Evolutionary conservation across 2,113 vertebrate species (phyloP).

Genomic region (Petroica traversi): DNA sequence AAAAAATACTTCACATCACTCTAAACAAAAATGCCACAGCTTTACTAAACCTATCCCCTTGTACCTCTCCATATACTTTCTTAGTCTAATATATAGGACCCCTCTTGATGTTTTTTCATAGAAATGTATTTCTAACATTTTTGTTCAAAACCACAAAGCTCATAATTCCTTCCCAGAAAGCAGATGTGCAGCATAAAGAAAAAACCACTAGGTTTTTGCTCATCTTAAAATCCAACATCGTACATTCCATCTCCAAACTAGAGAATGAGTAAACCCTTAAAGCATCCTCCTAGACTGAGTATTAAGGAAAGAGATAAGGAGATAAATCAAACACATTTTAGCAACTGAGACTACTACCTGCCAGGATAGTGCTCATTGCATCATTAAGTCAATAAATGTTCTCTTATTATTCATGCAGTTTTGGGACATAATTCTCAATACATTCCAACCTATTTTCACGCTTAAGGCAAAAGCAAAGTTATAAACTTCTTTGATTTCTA

Average conservation of each 20-base stretch:
- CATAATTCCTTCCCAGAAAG: not conserved
- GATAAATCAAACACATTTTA: not conserved
- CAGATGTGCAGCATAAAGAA: not conserved
- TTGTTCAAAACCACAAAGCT: not conserved
- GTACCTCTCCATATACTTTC: too few relatives aligned
- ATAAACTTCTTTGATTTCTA: not conserved
- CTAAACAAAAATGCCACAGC: accelerated
- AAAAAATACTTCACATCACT: not conserved
- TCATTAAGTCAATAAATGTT: not conserved
- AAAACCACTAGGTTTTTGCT: not conserved
- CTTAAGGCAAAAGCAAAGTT: not conserved
- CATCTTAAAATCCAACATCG: not conserved
- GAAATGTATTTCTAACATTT: accelerated
- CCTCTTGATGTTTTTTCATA: not conserved
- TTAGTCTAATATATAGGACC: too few relatives aligned
- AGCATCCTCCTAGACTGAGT: not conserved
- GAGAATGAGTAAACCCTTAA: not conserved
- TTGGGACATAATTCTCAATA: not conserved
- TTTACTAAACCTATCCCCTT: not conserved
- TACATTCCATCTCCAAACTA: not conserved
- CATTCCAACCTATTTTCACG: not conserved
- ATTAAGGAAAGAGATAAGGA: not conserved
- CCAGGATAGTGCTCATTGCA: not conserved
- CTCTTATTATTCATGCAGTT: not conserved
- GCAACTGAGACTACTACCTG: not conserved